Conservation (phyloP, 2,888 invertebrate genomes). For the Cacoxenus indagator region DNA sequence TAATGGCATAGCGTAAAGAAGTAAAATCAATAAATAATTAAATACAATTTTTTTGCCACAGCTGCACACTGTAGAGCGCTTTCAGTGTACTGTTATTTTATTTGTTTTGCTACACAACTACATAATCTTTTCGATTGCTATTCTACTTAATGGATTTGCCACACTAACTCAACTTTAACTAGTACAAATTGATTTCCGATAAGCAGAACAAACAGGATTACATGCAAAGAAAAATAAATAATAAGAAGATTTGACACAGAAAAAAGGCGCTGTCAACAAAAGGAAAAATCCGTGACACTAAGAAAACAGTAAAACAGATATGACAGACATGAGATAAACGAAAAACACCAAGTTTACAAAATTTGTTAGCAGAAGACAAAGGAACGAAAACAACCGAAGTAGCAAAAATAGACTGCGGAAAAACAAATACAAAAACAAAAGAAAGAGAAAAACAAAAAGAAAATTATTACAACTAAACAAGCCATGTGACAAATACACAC, state of each 20-base stretch:
- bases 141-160: too few relatives aligned
- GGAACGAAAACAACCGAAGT: background rate
- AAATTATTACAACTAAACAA: slow-evolving; percentile 6
- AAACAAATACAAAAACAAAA: background rate
- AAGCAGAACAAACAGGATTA: background rate
- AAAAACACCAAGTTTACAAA: background rate
- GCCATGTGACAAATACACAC: background rate
- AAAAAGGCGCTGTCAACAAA: background rate
- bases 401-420: background rate
- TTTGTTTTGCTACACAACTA: too few relatives aligned
- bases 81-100: too few relatives aligned
- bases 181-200: slow-evolving; percentile 16
- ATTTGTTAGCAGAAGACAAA: slow-evolving; percentile 1
- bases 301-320: background rate
- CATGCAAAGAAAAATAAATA: background rate
- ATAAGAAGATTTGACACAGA: background rate
- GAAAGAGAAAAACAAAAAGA: background rate
- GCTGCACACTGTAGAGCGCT: too few relatives aligned
- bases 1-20: too few relatives aligned
- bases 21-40: too few relatives aligned
- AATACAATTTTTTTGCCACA: too few relatives aligned
- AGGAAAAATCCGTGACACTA: background rate
- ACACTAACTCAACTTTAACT: background rate
- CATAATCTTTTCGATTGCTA: too few relatives aligned
- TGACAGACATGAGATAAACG: background rate